Base-by-base conservation (phyloP, 2,113 vertebrate genomes). In the Catharus fuscescens region DNA sequence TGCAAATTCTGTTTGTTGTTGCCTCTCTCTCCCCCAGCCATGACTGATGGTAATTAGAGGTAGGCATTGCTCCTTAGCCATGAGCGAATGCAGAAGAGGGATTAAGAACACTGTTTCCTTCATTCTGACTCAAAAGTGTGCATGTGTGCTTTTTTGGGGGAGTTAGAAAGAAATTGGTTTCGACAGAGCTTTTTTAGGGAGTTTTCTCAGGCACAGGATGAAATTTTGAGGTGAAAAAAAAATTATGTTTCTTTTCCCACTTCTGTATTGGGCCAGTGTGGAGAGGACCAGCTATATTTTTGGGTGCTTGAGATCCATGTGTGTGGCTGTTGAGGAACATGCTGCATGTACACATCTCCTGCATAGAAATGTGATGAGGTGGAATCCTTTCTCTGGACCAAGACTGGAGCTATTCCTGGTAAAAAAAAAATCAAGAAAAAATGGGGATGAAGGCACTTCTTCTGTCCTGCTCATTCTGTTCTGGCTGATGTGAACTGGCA, bases 181-280 rank as follows among this genome's bases (percentile, higher is more conserved):
- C 4, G 24, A 56, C 38, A 52, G 91, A 94, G 91, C 91, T 97
- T 95, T 96, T 97, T 97, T 92, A 88, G 83, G 88, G 96, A 96
- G 86, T 96, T 97, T 97, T 97, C 95, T 97, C 94, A 97, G 94
- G 96, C 95, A 96, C 91, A 93, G 83, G 86, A 93, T 94, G 95
- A 92, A 96, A 97, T 93, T 80, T 74, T 93, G 94, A 93, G 92
- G 88, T 93, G 91, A 87, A 92, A 96, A 90, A 93, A 94, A 93
- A 92, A 20, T 83, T 85, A 50, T 38, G 9, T 73, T 90, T 82
- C 40, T 60, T 60, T 36, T 28, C 9, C 69, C 28, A 52, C 60
- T 67, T 74, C 31, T 70, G 71, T 59, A 32, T 90, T 88, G 95
- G 96, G 92, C 80, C 91, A 64, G 60, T 66, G 54, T n/a, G 88